Conservation (phyloP, 2,888 invertebrate genomes). For the Drosophila lacicola region DNA sequence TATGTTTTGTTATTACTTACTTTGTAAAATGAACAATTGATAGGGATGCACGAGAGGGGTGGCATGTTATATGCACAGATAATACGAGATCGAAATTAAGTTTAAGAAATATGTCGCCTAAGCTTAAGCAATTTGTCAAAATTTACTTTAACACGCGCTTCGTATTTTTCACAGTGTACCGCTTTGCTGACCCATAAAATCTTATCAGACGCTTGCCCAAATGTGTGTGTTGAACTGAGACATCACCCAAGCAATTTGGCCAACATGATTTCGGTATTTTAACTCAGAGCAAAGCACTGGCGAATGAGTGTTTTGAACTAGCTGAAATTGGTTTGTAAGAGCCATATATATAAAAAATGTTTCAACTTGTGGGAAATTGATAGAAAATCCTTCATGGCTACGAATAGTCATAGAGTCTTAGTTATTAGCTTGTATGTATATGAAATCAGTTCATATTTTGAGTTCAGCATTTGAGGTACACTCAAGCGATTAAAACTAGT, state of each 20-base stretch:
- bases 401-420: no score
- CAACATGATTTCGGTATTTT: background rate
- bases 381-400: no score
- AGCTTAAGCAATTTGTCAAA: background rate
- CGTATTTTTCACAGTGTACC: background rate
- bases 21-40: no score
- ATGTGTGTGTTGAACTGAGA: background rate
- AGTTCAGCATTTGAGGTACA: no score
- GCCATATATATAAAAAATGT: background rate
- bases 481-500: background rate
- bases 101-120: no score
- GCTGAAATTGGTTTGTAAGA: background rate
- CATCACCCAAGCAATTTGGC: constrained; percentile 8
- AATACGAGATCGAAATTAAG: no score
- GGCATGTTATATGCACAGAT: background rate
- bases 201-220: constrained; percentile 3
- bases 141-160: background rate
- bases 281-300: background rate
- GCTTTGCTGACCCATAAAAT: constrained; percentile 6
- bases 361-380: background rate
- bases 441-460: no score
- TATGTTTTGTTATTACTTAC: no score
- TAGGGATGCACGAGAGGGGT: no score
- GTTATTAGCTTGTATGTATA: no score
- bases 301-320: constrained; percentile 2